phyloP scores from a whole-genome alignment of 2,797 vertebrate genomes.

The Neomorphus geoffroyi region DNA sequence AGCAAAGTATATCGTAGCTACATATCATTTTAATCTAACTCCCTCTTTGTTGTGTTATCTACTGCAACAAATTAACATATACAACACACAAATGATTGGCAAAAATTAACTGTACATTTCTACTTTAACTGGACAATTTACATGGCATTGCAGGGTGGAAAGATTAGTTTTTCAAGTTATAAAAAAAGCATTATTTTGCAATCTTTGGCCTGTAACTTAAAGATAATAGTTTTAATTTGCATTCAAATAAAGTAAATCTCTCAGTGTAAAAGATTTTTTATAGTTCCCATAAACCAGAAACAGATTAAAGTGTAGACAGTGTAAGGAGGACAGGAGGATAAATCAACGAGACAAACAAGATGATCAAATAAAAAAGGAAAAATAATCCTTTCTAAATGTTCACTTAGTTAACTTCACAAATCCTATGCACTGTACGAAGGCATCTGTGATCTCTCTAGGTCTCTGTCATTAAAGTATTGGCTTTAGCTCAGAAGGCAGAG shows the following conservation, averaged over 20 bases:
- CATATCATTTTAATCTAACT: constrained; percentile 22
- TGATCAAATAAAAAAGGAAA: neutral
- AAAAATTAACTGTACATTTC: constrained; percentile 59
- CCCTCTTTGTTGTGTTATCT: constrained; percentile 1
- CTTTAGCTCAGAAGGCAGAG: neutral
- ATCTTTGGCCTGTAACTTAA: constrained; percentile 77
- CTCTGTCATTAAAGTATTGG: neutral
- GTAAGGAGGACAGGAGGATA: constrained; percentile 56
- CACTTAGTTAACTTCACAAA: constrained; percentile 34
- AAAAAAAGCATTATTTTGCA: constrained; percentile 66
- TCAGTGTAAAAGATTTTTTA: constrained; percentile 72
- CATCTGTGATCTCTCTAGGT: neutral
- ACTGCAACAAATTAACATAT: constrained; percentile 16
- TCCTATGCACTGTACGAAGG: neutral
- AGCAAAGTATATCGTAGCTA: neutral
- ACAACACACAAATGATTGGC: constrained; percentile 41
- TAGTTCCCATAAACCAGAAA: constrained; percentile 73
- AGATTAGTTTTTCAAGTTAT: constrained; percentile 57
- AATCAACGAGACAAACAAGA: constrained; percentile 71
- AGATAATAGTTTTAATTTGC: constrained; percentile 77
- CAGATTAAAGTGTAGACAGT: constrained; percentile 69
- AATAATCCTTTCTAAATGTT: constrained; percentile 10
- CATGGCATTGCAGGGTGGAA: neutral
- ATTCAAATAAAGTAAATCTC: constrained; percentile 77
- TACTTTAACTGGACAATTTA: constrained; percentile 57